A percentile compares a stretch with the other conserved stretches of the same genome.
These are phyloP conservation scores for Caenorhabditis inopinata DNA, from an alignment of 1,140 invertebrate species.

Conservation along the genomic window DNA sequence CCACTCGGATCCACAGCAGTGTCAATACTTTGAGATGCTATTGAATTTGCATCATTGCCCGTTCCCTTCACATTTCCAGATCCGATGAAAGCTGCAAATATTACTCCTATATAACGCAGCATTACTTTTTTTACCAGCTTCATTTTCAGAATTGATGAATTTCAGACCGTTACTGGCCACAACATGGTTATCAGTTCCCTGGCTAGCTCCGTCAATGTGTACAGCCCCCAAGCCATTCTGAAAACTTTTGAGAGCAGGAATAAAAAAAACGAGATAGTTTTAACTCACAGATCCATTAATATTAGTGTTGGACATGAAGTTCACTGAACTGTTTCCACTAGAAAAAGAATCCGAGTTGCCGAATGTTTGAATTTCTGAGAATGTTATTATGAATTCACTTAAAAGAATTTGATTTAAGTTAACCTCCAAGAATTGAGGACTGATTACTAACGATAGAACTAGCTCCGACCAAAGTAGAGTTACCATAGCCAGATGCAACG, in stretches of 20 bases:
- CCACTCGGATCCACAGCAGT: conserved; percentile 14
- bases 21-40: neutral
- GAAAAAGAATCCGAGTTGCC: neutral
- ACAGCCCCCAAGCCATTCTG: neutral
- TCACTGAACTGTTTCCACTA: neutral
- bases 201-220: neutral
- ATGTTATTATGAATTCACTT: neutral
- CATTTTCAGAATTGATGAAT: conserved; percentile 1
- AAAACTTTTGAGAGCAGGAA: neutral
- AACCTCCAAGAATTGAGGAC: neutral
- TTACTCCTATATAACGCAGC: no score
- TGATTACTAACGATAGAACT: conserved; percentile 10
- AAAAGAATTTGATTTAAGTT: neutral
- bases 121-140: neutral
- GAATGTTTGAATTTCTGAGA: conserved; percentile 10
- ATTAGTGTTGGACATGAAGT: conserved; percentile 5
- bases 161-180: conserved; percentile 1
- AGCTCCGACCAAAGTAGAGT: neutral
- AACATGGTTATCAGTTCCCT: neutral
- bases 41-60: neutral
- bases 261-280: neutral
- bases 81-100: neutral
- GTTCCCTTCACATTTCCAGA: neutral
- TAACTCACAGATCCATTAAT: neutral
- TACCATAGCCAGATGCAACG: neutral